These are phyloP conservation scores for Uria lomvia DNA, from an alignment of 2,113 vertebrate species.

Conservation along the genomic window DNA sequence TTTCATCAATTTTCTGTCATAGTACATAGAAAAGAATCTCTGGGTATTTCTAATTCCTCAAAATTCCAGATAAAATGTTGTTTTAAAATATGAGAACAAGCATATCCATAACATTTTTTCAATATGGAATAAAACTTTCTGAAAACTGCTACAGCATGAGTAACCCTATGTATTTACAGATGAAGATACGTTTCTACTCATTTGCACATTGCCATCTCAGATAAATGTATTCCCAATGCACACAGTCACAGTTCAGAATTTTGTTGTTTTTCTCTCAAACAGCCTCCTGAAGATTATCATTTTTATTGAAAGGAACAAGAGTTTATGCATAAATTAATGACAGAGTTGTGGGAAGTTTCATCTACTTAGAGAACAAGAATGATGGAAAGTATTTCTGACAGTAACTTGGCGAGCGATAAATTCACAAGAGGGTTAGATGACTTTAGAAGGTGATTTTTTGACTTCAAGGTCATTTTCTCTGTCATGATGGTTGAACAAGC, in stretches of 20 bases:
- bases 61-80: neutral
- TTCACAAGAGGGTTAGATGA: neutral
- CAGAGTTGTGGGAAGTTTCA: neutral
- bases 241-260: neutral
- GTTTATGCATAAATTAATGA: conserved; percentile 1
- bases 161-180: neutral
- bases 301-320: neutral
- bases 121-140: neutral
- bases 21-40: neutral
- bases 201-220: neutral
- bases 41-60: neutral
- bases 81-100: neutral
- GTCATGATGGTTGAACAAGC: neutral
- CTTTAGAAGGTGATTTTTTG: conserved; percentile 25
- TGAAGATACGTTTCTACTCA: neutral
- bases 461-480: conserved; percentile 30
- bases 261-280: neutral
- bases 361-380: neutral
- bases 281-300: neutral
- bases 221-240: neutral
- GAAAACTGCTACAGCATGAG: neutral
- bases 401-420: neutral
- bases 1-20: neutral
- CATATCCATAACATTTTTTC: neutral
- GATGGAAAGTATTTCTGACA: conserved; percentile 1